Evolutionary conservation across 2,797 vertebrate species (phyloP).

Genomic region (Sebastes matsubarae): DNA sequence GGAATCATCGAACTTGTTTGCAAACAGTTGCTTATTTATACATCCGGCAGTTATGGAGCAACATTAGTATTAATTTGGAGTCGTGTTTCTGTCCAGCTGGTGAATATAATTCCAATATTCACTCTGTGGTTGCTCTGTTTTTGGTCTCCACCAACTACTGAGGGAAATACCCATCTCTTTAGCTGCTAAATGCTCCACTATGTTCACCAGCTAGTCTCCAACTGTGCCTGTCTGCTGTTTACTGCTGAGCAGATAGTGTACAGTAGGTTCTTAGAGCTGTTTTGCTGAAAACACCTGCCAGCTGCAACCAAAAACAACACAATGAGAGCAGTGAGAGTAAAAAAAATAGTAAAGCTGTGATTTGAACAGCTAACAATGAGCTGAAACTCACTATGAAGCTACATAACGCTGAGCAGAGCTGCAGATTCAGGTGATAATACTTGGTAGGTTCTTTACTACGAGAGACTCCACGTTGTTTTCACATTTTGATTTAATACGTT

Average conservation of each 20-base stretch:
- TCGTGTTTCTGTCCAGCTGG: too few relatives aligned
- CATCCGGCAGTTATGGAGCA: not conserved
- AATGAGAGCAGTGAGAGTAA: not conserved
- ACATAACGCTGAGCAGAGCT: not conserved
- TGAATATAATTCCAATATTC: not conserved
- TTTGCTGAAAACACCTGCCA: not conserved
- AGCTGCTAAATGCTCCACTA: not conserved
- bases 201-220: not conserved
- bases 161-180: not conserved
- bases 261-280: not conserved
- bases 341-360: not conserved
- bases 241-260: not conserved
- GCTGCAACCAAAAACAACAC: not conserved
- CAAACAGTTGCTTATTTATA: not conserved
- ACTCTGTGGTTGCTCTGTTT: not conserved
- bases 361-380: not conserved
- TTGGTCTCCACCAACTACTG: not conserved
- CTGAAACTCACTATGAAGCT: not conserved
- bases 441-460: not conserved
- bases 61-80: not conserved
- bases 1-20: not conserved
- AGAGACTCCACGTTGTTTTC: not conserved
- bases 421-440: not conserved
- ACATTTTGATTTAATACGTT: too few relatives aligned
- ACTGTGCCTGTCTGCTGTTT: not conserved